phyloP scores from a whole-genome alignment of 2,113 vertebrate species.

The Istiophorus platypterus region DNA sequence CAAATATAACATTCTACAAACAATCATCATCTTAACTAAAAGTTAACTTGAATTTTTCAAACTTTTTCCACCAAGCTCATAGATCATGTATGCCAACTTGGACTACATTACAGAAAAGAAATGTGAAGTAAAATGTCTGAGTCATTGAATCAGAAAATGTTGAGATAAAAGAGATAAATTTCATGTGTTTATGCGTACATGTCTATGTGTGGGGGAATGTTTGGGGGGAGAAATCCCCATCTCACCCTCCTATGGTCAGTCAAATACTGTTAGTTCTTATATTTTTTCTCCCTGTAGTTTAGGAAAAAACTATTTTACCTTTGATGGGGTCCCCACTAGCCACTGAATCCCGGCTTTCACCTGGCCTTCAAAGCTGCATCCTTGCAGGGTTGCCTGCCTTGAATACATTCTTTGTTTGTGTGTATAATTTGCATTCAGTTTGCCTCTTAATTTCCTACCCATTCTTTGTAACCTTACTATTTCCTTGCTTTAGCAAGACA shows the following conservation, averaged over 20 bases:
- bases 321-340: background rate
- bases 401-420: background rate
- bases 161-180: too few species aligned
- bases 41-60: constrained; percentile 10
- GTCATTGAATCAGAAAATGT: background rate
- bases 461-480: background rate
- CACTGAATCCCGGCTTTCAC: background rate
- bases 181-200: too few species aligned
- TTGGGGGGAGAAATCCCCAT: background rate
- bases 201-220: background rate
- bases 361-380: background rate
- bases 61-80: background rate
- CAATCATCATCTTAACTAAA: background rate
- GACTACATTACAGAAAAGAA: background rate
- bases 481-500: background rate
- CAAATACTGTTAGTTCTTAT: too few species aligned
- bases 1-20: background rate
- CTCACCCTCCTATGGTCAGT: background rate
- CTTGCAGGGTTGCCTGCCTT: background rate
- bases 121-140: background rate
- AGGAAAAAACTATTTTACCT: background rate
- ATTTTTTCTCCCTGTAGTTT: background rate
- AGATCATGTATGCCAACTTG: background rate
- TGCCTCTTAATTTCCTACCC: background rate
- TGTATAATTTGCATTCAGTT: constrained; percentile 19